These are phyloP conservation scores for Lithobates pipiens DNA, from an alignment of 2,797 vertebrate species.

Conservation along the genomic window DNA sequence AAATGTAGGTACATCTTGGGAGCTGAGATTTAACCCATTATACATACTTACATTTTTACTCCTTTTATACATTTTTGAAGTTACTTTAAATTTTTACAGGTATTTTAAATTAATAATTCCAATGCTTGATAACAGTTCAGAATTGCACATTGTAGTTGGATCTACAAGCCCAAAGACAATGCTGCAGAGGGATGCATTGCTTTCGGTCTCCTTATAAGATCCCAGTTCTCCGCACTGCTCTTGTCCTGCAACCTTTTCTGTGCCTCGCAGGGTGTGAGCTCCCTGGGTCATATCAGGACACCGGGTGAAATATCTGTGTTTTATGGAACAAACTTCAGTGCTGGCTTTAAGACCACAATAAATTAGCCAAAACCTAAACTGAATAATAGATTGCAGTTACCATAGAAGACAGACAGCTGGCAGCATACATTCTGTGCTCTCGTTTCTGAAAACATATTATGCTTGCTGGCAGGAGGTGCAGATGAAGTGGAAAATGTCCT, in stretches of 20 bases:
- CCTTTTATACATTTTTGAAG: too few species aligned
- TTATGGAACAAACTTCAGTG: constrained; percentile 56
- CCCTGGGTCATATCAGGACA: constrained; percentile 57
- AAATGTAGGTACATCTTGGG: too few species aligned
- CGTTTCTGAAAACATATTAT: constrained; percentile 55
- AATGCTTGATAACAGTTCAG: too few species aligned
- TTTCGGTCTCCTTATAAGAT: constrained; percentile 8
- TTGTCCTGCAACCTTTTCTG: constrained; percentile 35
- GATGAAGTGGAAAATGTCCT: constrained; percentile 40
- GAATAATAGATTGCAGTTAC: constrained; percentile 59
- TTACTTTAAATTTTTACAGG: too few species aligned
- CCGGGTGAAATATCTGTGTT: constrained; percentile 59
- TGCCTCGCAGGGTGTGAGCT: constrained; percentile 46
- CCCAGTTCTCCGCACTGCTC: constrained; percentile 14
- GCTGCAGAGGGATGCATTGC: background rate
- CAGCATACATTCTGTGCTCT: constrained; percentile 42
- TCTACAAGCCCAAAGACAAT: background rate
- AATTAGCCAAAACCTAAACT: constrained; percentile 58
- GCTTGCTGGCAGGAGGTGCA: constrained; percentile 43
- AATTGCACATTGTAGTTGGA: too few species aligned
- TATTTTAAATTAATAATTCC: too few species aligned
- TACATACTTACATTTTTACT: too few species aligned
- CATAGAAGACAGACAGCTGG: constrained; percentile 60
- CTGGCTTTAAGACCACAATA: constrained; percentile 52
- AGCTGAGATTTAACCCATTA: too few species aligned